A percentile compares a stretch with the other conserved stretches of the same genome.
phyloP scores from a whole-genome alignment of 1,140 invertebrate genomes.

The Ruditapes philippinarum region DNA sequence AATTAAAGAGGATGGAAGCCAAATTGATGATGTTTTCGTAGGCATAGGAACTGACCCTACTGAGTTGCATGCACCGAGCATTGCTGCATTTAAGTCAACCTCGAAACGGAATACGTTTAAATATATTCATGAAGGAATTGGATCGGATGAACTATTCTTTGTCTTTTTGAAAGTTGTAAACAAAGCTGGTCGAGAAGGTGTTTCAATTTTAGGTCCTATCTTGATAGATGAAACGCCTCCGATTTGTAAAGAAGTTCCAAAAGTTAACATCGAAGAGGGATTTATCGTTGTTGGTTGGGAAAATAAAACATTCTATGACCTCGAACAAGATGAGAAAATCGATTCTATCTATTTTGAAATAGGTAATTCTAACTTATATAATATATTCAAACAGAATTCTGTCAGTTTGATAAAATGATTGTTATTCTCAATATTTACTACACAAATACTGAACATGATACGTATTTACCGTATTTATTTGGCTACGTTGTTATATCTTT shows the following conservation, averaged over 20 bases:
- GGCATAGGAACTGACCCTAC: conserved; percentile 54
- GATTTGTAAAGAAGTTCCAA: conserved; percentile 6
- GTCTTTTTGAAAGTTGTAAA: conserved; percentile 69
- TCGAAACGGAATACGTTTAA: conserved; percentile 31
- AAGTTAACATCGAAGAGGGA: conserved; percentile 2
- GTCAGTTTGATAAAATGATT: too few species aligned
- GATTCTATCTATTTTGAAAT: background rate
- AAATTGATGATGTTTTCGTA: conserved; percentile 64
- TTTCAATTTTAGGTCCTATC: conserved; percentile 66
- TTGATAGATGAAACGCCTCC: conserved; percentile 77
- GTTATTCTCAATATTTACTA: too few species aligned
- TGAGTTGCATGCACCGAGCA: conserved; percentile 15
- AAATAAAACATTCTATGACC: conserved; percentile 63
- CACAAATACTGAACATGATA: too few species aligned
- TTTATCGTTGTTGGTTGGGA: conserved; percentile 64
- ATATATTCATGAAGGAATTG: conserved; percentile 59
- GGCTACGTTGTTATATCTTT: too few species aligned
- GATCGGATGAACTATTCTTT: conserved; percentile 63
- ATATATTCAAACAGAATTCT: too few species aligned
- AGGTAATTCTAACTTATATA: conserved; percentile 11
- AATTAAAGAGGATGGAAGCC: conserved; percentile 59
- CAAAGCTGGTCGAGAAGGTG: conserved; percentile 68
- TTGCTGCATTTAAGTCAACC: conserved; percentile 13
- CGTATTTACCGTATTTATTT: too few species aligned
- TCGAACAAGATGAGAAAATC: conserved; percentile 57